Evolutionary conservation across 2,888 invertebrate genomes (phyloP).

Genomic region (Phengaris alcon): DNA sequence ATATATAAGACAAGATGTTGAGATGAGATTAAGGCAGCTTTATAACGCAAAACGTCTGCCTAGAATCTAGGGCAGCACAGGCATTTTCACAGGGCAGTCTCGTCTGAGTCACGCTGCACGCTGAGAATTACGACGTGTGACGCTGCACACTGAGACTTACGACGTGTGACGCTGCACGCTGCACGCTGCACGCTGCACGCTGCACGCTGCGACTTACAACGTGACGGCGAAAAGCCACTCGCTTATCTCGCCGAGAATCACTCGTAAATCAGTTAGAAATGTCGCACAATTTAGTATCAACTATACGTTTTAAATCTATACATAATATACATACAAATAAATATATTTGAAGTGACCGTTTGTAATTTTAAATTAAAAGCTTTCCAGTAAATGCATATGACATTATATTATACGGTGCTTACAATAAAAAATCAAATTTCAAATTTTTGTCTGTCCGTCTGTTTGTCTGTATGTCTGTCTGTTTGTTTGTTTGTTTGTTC

Average conservation of each 20-base stretch:
- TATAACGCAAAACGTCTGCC: neutral
- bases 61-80: neutral
- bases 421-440: no score
- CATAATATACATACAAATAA: no score
- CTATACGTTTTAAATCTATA: no score
- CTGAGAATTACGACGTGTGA: slow-evolving; percentile 22
- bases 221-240: slow-evolving; percentile 1
- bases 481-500: no score
- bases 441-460: no score
- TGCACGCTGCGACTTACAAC: slow-evolving; percentile 5
- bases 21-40: neutral
- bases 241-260: slow-evolving; percentile 18
- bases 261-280: slow-evolving; percentile 11
- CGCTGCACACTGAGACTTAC: slow-evolving; percentile 8
- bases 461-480: no score
- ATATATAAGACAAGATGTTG: no score
- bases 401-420: no score
- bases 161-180: neutral
- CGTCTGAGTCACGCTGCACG: slow-evolving; percentile 1
- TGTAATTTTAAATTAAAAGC: no score
- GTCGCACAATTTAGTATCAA: neutral
- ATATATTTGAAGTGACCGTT: no score
- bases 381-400: no score
- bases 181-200: neutral
- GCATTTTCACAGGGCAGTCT: slow-evolving; percentile 15